Evolutionary conservation across 1,140 invertebrate genomes (phyloP), one percentile per base, ranked within the genome.

Genomic region (Papilio dardanus): DNA sequence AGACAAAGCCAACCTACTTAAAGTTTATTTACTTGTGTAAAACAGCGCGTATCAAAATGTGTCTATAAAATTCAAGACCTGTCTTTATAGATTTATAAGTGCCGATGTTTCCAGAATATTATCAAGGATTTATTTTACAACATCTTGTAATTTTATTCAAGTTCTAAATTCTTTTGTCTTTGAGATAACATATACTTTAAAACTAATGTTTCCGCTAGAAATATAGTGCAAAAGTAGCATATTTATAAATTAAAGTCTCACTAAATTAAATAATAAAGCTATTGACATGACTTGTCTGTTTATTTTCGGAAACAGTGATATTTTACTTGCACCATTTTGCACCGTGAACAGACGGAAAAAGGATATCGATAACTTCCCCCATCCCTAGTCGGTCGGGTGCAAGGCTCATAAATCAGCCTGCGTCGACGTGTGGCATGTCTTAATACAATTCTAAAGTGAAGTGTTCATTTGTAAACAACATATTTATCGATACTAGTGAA

Each of bases 381-480:
- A 78, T 79, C 88, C 82, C 87, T 89, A 86, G 42, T 62, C 65
- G 37, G 40, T 46, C 19, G 77, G 77, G 76, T 87, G 83, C 81
- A 88, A 81, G 62, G 46, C 80, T 69, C 81, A 86, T 92, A 90
- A 92, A 90, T 92, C 88, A 92, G 83, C 82, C 86, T 86, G 81
- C 81, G 83, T 77, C 78, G 77, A 82, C 79, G 74, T 81, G 86
- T 86, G 83, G 83, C 83, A 84, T 79, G 83, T 89, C 86, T 91
- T 90, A 89, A 88, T 91, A 90, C 88, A 86, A 88, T 89, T 88
- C 87, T 81, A 82, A 86, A 90, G 89, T 88, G 90, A 89, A 79
- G 88, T 83, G 65, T 69, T 68, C 76, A 83, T 58, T 73, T 80
- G 81, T 74, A 77, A 78, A 81, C 33, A 77, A 50, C 78, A 46